These are phyloP conservation scores for Harpagoxenus sublaevis DNA, from an alignment of 2,888 invertebrate species.

Conservation along the genomic window DNA sequence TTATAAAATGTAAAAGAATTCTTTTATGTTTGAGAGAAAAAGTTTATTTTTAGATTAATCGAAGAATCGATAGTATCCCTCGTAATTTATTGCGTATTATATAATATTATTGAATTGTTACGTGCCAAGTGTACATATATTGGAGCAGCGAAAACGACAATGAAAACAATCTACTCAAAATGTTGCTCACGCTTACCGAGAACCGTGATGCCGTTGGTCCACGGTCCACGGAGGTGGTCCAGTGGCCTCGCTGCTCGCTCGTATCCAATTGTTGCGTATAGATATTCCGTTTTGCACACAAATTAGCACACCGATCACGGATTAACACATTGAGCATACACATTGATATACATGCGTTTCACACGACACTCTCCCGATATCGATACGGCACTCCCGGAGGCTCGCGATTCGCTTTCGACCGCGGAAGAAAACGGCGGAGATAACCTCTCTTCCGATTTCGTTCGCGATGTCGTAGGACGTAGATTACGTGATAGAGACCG, in stretches of 20 bases:
- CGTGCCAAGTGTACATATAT: background rate
- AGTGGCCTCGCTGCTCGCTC: background rate
- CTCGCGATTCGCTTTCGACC: background rate
- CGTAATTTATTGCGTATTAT: background rate
- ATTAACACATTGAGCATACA: slow-evolving; percentile 14
- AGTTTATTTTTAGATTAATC: too few species aligned
- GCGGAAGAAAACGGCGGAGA: background rate
- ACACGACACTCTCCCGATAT: background rate
- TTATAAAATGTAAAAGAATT: background rate
- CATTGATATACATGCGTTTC: background rate
- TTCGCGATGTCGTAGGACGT: background rate
- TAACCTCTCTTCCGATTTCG: background rate
- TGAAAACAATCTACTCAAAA: slow-evolving; percentile 8
- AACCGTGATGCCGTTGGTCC: background rate
- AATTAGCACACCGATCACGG: slow-evolving; percentile 10
- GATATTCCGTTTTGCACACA: slow-evolving; percentile 29
- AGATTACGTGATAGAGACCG: background rate
- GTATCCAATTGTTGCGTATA: slow-evolving; percentile 11
- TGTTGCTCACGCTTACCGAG: slow-evolving; percentile 12
- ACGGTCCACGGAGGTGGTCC: background rate
- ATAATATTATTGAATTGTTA: background rate
- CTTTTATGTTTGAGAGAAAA: background rate
- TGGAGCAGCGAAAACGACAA: background rate
- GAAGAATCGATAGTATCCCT: background rate
- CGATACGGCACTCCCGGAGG: background rate